phyloP scores from a whole-genome alignment of 2,797 vertebrate species.

The Rallus crepitans region DNA sequence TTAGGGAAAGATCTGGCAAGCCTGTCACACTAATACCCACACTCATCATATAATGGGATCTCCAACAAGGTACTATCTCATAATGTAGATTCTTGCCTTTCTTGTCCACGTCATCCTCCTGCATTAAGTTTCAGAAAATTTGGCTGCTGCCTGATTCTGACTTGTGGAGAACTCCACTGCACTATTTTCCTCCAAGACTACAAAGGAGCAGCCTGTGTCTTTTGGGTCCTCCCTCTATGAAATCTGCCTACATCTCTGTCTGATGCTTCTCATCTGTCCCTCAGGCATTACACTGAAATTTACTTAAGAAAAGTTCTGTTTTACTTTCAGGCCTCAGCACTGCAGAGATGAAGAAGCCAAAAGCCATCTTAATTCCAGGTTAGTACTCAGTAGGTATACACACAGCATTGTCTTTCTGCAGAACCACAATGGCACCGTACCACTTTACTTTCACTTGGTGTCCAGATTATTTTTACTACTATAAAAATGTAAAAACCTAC shows the following conservation, averaged over 20 bases:
- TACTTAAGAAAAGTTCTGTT: neutral
- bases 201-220: neutral
- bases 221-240: neutral
- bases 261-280: neutral
- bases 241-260: neutral
- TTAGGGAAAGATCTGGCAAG: neutral
- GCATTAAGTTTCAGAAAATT: neutral
- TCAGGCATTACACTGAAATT: neutral
- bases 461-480: neutral
- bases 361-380: neutral
- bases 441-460: neutral
- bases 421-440: neutral
- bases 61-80: neutral
- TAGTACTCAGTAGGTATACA: neutral
- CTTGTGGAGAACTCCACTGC: neutral
- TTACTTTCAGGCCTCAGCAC: neutral
- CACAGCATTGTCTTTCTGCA: neutral
- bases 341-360: neutral
- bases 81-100: neutral
- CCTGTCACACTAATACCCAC: neutral
- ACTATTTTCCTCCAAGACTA: neutral
- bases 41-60: neutral
- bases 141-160: neutral
- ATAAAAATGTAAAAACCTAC: neutral
- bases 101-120: neutral